A percentile compares a stretch with the other conserved stretches of the same genome.
Evolutionary conservation across 2,888 invertebrate species (phyloP).

Genomic region (Rhagonycha lutea): DNA sequence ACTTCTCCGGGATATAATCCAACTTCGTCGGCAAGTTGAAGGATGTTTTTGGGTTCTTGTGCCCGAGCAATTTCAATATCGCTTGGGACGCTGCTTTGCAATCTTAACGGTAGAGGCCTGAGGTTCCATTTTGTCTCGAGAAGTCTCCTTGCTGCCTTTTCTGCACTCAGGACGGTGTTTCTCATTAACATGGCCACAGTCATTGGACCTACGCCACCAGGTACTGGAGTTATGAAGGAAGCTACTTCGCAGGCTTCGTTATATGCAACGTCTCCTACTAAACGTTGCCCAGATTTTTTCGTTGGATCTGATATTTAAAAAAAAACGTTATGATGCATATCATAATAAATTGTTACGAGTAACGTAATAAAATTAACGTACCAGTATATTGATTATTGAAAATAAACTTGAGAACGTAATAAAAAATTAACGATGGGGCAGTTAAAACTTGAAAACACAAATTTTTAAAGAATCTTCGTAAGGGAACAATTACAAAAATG

Average conservation of each 20-base stretch:
- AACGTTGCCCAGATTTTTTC: slow-evolving; percentile 76
- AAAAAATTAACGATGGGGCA: not conserved
- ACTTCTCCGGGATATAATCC: slow-evolving; percentile 81
- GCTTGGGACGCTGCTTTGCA: slow-evolving; percentile 80
- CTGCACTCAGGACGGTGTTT: slow-evolving; percentile 88
- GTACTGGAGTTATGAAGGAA: slow-evolving; percentile 91
- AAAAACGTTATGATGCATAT: not conserved
- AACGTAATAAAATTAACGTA: too few species aligned
- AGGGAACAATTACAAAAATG: not conserved
- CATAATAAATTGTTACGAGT: not conserved
- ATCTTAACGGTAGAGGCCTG: slow-evolving; percentile 66
- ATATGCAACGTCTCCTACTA: slow-evolving; percentile 96
- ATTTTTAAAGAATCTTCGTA: not conserved
- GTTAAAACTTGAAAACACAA: not conserved
- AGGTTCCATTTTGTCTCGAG: slow-evolving; percentile 73
- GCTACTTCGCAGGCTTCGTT: slow-evolving; percentile 79
- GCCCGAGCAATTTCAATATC: slow-evolving; percentile 90
- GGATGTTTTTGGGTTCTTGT: slow-evolving; percentile 86
- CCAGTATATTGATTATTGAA: too few species aligned
- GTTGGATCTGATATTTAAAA: slow-evolving; percentile 69
- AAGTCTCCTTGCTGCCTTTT: slow-evolving; percentile 62
- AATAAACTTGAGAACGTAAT: too few species aligned
- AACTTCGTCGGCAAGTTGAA: slow-evolving; percentile 78
- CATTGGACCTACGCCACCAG: slow-evolving; percentile 98
- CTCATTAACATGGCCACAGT: slow-evolving; percentile 97